Conservation (phyloP, 2,797 vertebrate species). For the Malacoraja senta region DNA sequence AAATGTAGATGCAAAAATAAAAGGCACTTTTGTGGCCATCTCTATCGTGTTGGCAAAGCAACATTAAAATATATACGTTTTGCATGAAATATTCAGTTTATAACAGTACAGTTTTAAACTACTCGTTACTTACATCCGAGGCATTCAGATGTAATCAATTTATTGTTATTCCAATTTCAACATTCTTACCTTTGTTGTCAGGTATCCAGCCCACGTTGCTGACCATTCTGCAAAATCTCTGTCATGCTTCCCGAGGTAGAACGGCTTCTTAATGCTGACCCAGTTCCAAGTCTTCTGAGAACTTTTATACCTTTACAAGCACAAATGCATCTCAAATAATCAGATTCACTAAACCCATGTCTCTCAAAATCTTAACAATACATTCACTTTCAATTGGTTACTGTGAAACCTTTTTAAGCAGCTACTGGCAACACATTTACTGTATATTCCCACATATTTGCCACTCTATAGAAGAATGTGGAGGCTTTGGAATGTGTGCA, state of each 20-base stretch:
- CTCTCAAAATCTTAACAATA: neutral
- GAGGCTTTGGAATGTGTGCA: too few species aligned
- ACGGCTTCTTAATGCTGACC: slow-evolving; percentile 86
- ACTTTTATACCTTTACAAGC: slow-evolving; percentile 82
- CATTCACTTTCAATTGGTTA: neutral
- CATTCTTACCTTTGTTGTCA: slow-evolving; percentile 83
- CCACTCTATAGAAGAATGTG: too few species aligned
- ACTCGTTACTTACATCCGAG: neutral
- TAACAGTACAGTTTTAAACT: neutral
- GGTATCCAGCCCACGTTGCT: slow-evolving; percentile 89
- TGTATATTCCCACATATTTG: neutral
- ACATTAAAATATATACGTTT: neutral
- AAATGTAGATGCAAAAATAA: neutral
- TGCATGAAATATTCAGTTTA: neutral
- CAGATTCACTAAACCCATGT: neutral
- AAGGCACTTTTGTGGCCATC: too few species aligned
- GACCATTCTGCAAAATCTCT: slow-evolving; percentile 95
- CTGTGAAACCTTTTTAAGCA: neutral
- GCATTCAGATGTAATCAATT: too few species aligned
- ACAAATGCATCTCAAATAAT: neutral
- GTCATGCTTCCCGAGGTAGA: slow-evolving; percentile 84
- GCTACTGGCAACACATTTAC: neutral
- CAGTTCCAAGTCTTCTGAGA: slow-evolving; percentile 88
- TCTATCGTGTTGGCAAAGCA: neutral
- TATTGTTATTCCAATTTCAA: neutral